Conservation (phyloP, 2,888 invertebrate genomes). For the Parnassius apollo region DNA sequence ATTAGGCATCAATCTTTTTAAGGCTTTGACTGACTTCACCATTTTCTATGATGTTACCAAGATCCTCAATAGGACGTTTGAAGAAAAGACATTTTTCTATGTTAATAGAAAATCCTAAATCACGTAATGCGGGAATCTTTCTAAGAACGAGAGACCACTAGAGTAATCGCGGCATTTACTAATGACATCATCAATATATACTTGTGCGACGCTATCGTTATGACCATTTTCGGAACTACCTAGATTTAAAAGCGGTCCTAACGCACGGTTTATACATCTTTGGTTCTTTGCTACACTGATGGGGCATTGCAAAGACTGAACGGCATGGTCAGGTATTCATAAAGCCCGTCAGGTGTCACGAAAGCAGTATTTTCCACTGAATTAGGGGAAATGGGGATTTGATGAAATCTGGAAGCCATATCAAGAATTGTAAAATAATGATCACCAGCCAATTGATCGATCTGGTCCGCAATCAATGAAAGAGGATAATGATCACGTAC, state of each 20-base stretch:
- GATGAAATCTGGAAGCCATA: neutral
- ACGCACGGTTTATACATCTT: neutral
- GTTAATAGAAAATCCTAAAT: neutral
- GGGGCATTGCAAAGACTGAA: no score
- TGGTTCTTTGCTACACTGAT: neutral
- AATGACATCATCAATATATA: slow-evolving; percentile 1
- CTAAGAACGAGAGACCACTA: neutral
- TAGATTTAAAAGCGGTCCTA: neutral
- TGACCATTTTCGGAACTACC: no score
- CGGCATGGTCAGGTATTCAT: no score
- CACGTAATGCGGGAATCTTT: neutral
- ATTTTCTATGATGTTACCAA: neutral
- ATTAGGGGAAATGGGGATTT: neutral
- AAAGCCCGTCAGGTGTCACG: neutral
- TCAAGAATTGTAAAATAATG: neutral
- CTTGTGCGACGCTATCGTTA: neutral
- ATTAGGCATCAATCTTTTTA: neutral
- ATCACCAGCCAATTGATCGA: neutral
- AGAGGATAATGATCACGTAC: neutral
- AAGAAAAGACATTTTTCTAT: neutral
- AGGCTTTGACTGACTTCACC: neutral
- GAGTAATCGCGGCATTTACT: no score
- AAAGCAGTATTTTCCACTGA: neutral
- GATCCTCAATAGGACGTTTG: neutral
- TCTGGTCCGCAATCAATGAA: neutral